phyloP scores from a whole-genome alignment of 2,113 vertebrate genomes.

The Phalacrocorax carbo region DNA sequence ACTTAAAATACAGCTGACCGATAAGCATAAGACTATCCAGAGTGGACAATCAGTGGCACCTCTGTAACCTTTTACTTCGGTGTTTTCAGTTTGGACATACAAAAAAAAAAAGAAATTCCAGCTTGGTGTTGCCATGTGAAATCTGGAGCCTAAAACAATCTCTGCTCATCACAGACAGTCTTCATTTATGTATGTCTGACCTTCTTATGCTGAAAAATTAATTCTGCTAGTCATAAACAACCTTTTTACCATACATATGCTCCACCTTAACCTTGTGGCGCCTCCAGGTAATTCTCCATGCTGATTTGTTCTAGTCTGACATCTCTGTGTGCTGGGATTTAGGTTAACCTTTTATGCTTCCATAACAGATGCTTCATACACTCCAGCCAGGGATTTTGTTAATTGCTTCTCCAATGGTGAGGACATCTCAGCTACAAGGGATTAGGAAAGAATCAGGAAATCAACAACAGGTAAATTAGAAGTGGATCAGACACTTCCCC shows the following conservation, averaged over 20 bases:
- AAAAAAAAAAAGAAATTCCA: not conserved
- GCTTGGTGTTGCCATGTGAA: not conserved
- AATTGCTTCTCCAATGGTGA: slow-evolving; percentile 68
- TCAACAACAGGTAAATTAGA: slow-evolving; percentile 75
- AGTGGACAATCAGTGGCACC: not conserved
- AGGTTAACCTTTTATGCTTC: slow-evolving; percentile 70
- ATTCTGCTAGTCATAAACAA: slow-evolving; percentile 27
- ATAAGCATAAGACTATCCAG: not conserved
- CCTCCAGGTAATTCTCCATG: slow-evolving; percentile 22
- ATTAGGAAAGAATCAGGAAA: slow-evolving; percentile 66
- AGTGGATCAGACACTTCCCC: slow-evolving; percentile 63
- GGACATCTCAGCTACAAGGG: slow-evolving; percentile 52
- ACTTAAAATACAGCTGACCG: not conserved
- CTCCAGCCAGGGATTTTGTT: slow-evolving; percentile 62
- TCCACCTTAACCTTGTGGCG: slow-evolving; percentile 33
- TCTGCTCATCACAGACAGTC: not conserved
- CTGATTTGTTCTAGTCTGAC: slow-evolving; percentile 57
- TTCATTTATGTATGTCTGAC: slow-evolving; percentile 18
- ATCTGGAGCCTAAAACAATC: not conserved
- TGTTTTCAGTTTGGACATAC: not conserved
- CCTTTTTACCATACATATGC: not conserved
- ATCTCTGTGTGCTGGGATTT: slow-evolving; percentile 60
- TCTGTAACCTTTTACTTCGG: not conserved
- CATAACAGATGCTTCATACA: slow-evolving; percentile 49
- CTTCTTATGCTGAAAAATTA: slow-evolving; percentile 37